These are phyloP conservation scores for Pseudopodoces humilis DNA, from an alignment of 2,113 vertebrate genomes.

Conservation along the genomic window DNA sequence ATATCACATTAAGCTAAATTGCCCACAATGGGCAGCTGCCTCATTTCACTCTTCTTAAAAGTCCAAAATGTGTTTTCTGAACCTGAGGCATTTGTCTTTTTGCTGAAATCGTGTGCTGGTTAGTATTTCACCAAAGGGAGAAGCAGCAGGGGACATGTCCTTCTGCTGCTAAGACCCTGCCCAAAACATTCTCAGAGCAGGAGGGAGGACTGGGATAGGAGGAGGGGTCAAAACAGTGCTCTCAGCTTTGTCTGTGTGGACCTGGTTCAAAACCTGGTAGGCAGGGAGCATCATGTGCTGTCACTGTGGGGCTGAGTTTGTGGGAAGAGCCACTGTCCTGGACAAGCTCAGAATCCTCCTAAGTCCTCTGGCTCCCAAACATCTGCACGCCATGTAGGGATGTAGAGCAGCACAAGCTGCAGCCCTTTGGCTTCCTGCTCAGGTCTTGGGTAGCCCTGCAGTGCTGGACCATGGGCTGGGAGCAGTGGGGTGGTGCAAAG, in stretches of 20 bases:
- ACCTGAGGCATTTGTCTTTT: not conserved
- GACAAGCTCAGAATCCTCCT: not conserved
- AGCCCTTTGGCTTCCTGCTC: not conserved
- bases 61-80: conserved; percentile 6
- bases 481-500: not conserved
- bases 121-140: not conserved
- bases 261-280: not conserved
- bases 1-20: conserved; percentile 27
- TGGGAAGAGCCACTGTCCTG: accelerated
- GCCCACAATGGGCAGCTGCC: conserved; percentile 40
- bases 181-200: not conserved
- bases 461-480: accelerated
- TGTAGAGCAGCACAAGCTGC: not conserved
- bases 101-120: not conserved
- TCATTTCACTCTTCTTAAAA: not conserved
- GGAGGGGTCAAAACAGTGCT: not conserved
- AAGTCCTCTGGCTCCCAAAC: not conserved
- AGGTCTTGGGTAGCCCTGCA: accelerated
- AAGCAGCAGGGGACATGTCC: accelerated
- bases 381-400: not conserved
- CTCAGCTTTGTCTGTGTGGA: not conserved
- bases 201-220: not conserved
- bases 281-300: accelerated
- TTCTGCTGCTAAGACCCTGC: not conserved
- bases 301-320: not conserved